Conservation (phyloP, 2,113 vertebrate species). For the zebrafish (Danio rerio) region DNA sequence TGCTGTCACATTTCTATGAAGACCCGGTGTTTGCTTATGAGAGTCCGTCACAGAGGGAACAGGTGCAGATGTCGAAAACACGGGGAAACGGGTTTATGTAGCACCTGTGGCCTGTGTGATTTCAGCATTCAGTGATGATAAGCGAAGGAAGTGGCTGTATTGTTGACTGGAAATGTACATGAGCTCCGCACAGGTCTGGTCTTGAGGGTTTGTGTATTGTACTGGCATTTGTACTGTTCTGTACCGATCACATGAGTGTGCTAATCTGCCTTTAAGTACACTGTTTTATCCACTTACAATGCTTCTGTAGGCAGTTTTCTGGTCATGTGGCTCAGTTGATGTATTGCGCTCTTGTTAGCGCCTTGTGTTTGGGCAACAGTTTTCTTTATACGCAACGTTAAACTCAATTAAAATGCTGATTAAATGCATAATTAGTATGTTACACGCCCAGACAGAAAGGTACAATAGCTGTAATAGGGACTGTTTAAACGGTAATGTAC, state of each 20-base stretch:
- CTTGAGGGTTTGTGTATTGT: not conserved
- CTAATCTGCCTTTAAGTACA: not conserved
- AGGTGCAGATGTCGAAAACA: not conserved
- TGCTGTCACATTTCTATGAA: constrained; percentile 31
- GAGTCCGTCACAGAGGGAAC: too few relatives aligned
- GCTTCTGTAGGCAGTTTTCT: not conserved
- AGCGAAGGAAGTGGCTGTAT: not conserved
- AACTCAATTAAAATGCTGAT: too few relatives aligned
- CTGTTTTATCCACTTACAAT: not conserved
- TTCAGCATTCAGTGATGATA: not conserved
- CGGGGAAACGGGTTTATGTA: not conserved
- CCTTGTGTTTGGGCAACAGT: too few relatives aligned
- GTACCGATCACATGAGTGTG: not conserved
- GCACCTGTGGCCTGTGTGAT: not conserved
- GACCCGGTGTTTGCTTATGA: constrained; percentile 16
- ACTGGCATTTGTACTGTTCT: not conserved
- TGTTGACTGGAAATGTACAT: not conserved
- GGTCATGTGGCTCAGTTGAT: not conserved
- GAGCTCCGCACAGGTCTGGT: not conserved
- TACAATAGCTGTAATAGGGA: too few relatives aligned
- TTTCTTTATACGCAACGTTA: too few relatives aligned
- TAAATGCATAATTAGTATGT: too few relatives aligned
- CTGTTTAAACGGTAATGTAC: too few relatives aligned
- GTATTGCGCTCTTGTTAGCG: not conserved
- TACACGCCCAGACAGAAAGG: too few relatives aligned